phyloP scores from a whole-genome alignment of 2,797 vertebrate species.

The Coluber constrictor region DNA sequence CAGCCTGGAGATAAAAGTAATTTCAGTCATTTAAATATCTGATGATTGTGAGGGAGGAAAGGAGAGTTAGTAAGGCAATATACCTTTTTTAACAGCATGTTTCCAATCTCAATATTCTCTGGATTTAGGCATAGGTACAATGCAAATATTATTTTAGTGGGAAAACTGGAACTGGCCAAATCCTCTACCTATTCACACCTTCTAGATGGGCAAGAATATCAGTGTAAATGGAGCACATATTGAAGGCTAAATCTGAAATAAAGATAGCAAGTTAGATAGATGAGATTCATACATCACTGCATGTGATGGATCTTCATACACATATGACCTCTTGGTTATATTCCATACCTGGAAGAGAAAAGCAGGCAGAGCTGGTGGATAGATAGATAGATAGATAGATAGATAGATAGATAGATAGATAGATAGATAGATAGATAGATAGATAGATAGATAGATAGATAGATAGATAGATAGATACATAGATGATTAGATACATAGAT shows the following conservation, averaged over 20 bases:
- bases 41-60: neutral
- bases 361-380: no score
- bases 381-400: no score
- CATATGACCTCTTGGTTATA: neutral
- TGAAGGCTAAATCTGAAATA: neutral
- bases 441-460: no score
- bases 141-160: neutral
- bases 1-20: conserved; percentile 40
- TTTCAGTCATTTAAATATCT: conserved; percentile 27
- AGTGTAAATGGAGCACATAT: neutral
- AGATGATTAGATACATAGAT: no score
- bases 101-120: neutral
- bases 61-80: neutral
- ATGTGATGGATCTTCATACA: neutral
- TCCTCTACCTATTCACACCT: neutral
- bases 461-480: no score
- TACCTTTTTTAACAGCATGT: neutral
- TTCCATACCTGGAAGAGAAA: neutral
- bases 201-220: neutral
- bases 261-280: neutral
- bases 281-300: neutral
- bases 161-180: neutral
- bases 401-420: no score
- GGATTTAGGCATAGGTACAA: neutral
- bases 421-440: no score